Evolutionary conservation across 2,797 vertebrate species (phyloP), one percentile per base, ranked within the genome.

Genomic region (Macroramphosus scolopax): DNA sequence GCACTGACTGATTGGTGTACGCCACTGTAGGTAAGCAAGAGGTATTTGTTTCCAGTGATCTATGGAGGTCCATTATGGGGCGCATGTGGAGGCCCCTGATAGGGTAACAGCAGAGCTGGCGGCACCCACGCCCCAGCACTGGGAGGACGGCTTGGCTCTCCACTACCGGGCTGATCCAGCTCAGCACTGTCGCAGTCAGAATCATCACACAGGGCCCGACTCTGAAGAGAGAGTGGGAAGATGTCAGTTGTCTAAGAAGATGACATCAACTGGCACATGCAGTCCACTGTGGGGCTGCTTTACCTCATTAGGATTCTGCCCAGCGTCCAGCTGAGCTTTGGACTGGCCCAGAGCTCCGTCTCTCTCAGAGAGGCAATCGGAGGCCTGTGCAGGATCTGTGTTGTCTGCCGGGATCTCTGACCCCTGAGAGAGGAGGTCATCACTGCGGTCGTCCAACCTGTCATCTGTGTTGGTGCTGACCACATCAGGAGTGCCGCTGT

Each of bases 161-260:
- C 87, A 5, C 92, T 94, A 56, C 92, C 93, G 17, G 93, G 91
- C 83, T 94, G 93, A 64, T 96, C 94, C 41, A 95, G 80, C 78
- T 96, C 94, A 0, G 90, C 90, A 3, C 93, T 95, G 91, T 96
- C 95, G 18, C 93, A 95, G 85, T 96, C 95, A 0, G 94, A 97
- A 67, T 96, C 95, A 45, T 96, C 94, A 8, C 88, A 91, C 63
- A 89, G 54, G 5, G 75, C 78, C 22, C 87, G 88, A 31, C 72
- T 87, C 91, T 90, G 45, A 16, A 44, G 47, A 68, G 6, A 56
- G 33, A 62, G 20, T 17, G 10, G 13, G 3, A 49, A 39, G 20
- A 42, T 1, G 15, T 40, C 5, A 22, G 8, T 14, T 45, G 15
- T 20, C 11, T 41, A 31, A 34, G 31, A 38, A 2, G 20, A 35